Conservation (phyloP, 2,113 vertebrate species). For the Cephalopterus ornatus region DNA sequence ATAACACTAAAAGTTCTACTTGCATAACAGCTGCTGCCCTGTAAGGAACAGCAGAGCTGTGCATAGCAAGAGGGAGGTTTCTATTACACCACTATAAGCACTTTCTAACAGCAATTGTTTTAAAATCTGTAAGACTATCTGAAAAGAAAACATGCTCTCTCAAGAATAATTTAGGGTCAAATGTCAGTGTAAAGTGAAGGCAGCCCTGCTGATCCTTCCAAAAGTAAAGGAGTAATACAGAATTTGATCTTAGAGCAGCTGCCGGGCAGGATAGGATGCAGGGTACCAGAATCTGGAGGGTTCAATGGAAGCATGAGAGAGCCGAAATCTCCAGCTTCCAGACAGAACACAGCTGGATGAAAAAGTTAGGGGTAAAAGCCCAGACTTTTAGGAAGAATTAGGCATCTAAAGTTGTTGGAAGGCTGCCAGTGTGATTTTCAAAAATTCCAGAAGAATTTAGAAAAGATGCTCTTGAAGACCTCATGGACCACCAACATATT, state of each 20-base stretch:
- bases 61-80: not conserved
- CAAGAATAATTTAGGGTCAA: not conserved
- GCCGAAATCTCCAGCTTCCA: not conserved
- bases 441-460: not conserved
- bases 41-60: not conserved
- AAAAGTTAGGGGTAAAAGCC: not conserved
- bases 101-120: not conserved
- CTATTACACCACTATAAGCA: not conserved
- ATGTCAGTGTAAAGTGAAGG: not conserved
- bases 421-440: not conserved
- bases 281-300: not conserved
- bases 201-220: not conserved
- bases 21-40: slow-evolving; percentile 55
- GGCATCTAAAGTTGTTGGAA: not conserved
- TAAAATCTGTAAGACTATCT: not conserved
- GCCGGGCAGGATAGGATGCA: not conserved
- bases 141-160: not conserved
- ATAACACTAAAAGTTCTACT: slow-evolving; percentile 55
- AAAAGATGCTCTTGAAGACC: not conserved
- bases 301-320: not conserved
- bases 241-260: not conserved
- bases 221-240: not conserved
- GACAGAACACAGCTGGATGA: not conserved
- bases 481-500: not conserved
- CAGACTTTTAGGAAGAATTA: not conserved